Conservation (phyloP, 2,113 vertebrate genomes). For the Plectropomus leopardus region DNA sequence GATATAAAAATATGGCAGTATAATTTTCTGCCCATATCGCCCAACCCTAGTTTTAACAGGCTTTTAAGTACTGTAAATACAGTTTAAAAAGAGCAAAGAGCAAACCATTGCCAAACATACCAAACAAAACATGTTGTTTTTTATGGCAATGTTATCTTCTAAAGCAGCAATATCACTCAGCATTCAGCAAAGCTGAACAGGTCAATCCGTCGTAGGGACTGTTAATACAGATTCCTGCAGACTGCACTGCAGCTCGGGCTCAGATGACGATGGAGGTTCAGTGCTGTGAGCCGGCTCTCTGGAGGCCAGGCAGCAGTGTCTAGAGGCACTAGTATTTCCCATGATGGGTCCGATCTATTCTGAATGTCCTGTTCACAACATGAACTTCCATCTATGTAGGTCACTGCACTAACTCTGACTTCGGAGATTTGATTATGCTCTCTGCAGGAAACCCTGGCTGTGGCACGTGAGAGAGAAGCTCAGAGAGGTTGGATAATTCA, state of each 20-base stretch:
- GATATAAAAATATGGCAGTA: no score
- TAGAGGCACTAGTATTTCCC: slow-evolving; percentile 4
- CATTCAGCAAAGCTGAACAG: background rate
- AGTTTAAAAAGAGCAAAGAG: no score
- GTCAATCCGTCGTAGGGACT: background rate
- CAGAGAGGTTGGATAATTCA: slow-evolving; percentile 38
- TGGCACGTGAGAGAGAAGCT: slow-evolving; percentile 51
- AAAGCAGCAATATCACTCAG: background rate
- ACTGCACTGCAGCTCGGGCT: background rate
- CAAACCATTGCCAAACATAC: background rate
- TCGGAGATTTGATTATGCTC: slow-evolving; percentile 51
- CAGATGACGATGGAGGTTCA: background rate
- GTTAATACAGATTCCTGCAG: background rate
- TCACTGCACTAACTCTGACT: slow-evolving; percentile 66
- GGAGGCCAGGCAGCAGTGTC: background rate
- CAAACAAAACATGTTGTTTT: background rate
- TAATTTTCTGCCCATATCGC: no score
- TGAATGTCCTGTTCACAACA: slow-evolving; percentile 37
- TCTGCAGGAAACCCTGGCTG: slow-evolving; percentile 40
- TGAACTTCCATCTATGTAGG: slow-evolving; percentile 61
- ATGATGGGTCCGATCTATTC: slow-evolving; percentile 20
- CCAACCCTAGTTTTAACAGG: no score
- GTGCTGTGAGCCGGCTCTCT: slow-evolving; percentile 16
- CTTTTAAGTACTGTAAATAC: no score
- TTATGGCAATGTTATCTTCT: background rate